Conservation (phyloP, 2,113 vertebrate genomes). For the Nesoenas mayeri region DNA sequence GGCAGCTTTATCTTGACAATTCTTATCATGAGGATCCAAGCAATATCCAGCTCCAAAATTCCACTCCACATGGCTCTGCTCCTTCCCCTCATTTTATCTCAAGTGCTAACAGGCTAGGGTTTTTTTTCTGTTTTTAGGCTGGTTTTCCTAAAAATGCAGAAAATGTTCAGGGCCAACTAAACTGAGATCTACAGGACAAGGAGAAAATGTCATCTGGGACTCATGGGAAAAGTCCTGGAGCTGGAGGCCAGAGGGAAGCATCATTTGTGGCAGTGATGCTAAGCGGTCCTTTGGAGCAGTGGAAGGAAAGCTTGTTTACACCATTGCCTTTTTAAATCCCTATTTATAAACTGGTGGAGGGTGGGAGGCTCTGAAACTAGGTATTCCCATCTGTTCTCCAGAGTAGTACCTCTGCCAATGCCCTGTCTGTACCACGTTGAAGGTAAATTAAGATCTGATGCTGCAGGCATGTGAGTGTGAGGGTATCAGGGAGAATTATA, state of each 20-base stretch:
- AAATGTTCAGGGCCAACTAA: not conserved
- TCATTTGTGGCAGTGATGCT: not conserved
- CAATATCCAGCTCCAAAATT: not conserved
- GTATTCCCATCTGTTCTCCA: not conserved
- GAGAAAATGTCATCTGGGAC: not conserved
- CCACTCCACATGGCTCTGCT: not conserved
- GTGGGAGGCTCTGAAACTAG: not conserved
- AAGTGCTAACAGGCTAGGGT: not conserved
- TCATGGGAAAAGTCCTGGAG: not conserved
- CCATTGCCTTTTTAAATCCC: not conserved
- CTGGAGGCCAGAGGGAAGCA: not conserved
- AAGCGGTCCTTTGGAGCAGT: not conserved
- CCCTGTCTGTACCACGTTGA: not conserved
- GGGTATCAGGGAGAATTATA: not conserved
- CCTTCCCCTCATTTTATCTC: not conserved
- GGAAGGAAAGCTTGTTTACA: not conserved
- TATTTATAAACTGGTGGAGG: not conserved
- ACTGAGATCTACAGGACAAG: not conserved
- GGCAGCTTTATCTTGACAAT: not conserved
- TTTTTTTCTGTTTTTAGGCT: not conserved
- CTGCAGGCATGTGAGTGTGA: not conserved
- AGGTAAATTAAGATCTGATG: not conserved
- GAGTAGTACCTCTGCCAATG: not conserved
- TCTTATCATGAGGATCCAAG: not conserved
- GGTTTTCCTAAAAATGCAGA: not conserved